phyloP scores from a whole-genome alignment of 2,113 vertebrate species.

The Actinemys pallida region DNA sequence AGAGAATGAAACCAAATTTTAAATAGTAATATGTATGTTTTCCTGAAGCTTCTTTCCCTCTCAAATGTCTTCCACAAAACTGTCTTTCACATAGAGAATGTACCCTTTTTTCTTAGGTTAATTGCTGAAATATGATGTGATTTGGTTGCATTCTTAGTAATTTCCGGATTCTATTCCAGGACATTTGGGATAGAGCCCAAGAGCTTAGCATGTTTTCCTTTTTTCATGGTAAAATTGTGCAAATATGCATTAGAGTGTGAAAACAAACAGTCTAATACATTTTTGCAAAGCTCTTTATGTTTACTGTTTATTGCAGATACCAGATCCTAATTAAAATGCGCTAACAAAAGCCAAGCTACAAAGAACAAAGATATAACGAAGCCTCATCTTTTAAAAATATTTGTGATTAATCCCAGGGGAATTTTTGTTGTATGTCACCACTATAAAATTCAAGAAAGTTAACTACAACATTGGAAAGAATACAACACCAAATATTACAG shows the following conservation, averaged over 20 bases:
- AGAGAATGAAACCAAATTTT: slow-evolving; percentile 75
- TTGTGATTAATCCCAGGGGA: slow-evolving; percentile 84
- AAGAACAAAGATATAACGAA: slow-evolving; percentile 87
- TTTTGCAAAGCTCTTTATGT: slow-evolving; percentile 92
- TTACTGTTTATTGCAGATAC: slow-evolving; percentile 92
- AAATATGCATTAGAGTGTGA: slow-evolving; percentile 92
- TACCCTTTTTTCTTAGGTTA: slow-evolving; percentile 85
- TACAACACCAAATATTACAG: slow-evolving; percentile 44
- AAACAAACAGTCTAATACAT: slow-evolving; percentile 92
- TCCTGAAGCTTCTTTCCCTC: slow-evolving; percentile 69
- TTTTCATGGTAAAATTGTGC: slow-evolving; percentile 92
- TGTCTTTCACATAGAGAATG: slow-evolving; percentile 75
- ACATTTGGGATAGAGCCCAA: slow-evolving; percentile 90
- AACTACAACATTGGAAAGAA: slow-evolving; percentile 50
- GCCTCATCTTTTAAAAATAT: slow-evolving; percentile 85
- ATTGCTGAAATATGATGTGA: slow-evolving; percentile 87
- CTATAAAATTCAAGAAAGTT: slow-evolving; percentile 76
- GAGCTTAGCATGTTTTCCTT: slow-evolving; percentile 91
- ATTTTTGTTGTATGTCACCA: slow-evolving; percentile 60
- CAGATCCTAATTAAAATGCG: slow-evolving; percentile 91
- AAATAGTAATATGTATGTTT: slow-evolving; percentile 62
- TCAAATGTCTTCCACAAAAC: slow-evolving; percentile 72
- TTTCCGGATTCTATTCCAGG: slow-evolving; percentile 88
- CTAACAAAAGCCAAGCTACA: slow-evolving; percentile 90
- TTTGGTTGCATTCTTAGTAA: slow-evolving; percentile 87